Conservation (phyloP, 23 tunicate genomes). For the Trididemnum miniatum region DNA sequence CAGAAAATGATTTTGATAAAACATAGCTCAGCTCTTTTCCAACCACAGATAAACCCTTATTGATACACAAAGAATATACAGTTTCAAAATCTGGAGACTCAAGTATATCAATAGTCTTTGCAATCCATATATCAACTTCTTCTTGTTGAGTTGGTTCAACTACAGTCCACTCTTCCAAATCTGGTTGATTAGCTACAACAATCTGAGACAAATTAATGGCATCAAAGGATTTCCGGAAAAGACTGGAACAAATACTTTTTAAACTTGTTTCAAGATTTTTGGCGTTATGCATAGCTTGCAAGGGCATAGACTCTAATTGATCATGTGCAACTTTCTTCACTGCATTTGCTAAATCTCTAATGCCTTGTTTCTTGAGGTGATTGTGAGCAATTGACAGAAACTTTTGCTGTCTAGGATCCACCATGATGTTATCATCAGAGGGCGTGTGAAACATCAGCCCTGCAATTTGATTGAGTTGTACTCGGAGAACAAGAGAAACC, state of each 20-base stretch:
- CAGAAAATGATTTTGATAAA: neutral
- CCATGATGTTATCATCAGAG: neutral
- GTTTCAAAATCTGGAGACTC: slow-evolving; percentile 55
- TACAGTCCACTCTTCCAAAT: neutral
- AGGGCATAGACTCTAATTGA: slow-evolving; percentile 56
- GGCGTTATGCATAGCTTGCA: slow-evolving; percentile 42
- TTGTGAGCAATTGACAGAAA: slow-evolving; percentile 47
- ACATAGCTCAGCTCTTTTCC: slow-evolving; percentile 19
- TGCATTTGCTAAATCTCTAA: slow-evolving; percentile 12
- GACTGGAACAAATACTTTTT: slow-evolving; percentile 21
- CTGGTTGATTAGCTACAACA: slow-evolving; percentile 14
- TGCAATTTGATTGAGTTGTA: slow-evolving; percentile 67
- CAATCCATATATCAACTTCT: slow-evolving; percentile 8
- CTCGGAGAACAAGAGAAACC: slow-evolving; percentile 19
- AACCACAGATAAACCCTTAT: slow-evolving; percentile 23
- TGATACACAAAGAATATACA: slow-evolving; percentile 45
- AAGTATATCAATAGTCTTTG: slow-evolving; percentile 51
- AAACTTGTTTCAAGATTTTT: slow-evolving; percentile 33
- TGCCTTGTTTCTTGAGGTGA: slow-evolving; percentile 30
- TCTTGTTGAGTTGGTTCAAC: neutral
- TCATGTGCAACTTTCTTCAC: slow-evolving; percentile 10
- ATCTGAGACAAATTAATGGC: slow-evolving; percentile 1
- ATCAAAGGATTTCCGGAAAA: neutral
- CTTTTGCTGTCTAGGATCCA: slow-evolving; percentile 39
- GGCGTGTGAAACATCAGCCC: slow-evolving; percentile 21